These are phyloP conservation scores for Aldabrachelys gigantea DNA, from an alignment of 2,113 vertebrate genomes.

Conservation along the genomic window DNA sequence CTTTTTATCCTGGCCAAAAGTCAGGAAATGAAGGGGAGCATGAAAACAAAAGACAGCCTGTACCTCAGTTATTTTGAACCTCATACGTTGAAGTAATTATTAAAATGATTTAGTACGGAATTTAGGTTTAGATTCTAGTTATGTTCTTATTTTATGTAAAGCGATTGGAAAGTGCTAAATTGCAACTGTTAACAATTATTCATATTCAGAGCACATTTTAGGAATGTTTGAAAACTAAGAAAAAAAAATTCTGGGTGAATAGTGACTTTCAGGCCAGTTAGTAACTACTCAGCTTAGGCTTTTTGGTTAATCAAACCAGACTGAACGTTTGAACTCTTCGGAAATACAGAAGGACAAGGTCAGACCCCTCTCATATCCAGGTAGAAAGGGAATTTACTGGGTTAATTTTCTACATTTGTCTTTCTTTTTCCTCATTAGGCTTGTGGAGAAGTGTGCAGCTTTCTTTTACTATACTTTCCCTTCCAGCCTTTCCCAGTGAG, in stretches of 20 bases:
- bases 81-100: background rate
- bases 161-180: constrained; percentile 30
- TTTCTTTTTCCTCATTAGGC: constrained; percentile 40
- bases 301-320: constrained; percentile 65
- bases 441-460: constrained; percentile 24
- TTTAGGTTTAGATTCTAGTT: constrained; percentile 5
- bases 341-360: constrained; percentile 63
- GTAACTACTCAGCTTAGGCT: constrained; percentile 57
- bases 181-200: constrained; percentile 19
- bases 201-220: constrained; percentile 34
- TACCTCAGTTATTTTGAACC: background rate
- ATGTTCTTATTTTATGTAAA: constrained; percentile 22
- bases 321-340: constrained; percentile 65
- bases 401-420: background rate
- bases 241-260: constrained; percentile 66
- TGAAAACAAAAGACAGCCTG: background rate
- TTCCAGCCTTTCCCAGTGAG: constrained; percentile 7
- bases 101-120: background rate
- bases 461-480: background rate
- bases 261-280: constrained; percentile 56
- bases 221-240: constrained; percentile 38
- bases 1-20: background rate
- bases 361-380: constrained; percentile 53
- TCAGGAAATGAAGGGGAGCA: background rate
- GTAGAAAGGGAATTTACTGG: constrained; percentile 62